These are phyloP conservation scores for Chymomyza caudatula DNA, from an alignment of 2,888 invertebrate genomes.

Conservation along the genomic window DNA sequence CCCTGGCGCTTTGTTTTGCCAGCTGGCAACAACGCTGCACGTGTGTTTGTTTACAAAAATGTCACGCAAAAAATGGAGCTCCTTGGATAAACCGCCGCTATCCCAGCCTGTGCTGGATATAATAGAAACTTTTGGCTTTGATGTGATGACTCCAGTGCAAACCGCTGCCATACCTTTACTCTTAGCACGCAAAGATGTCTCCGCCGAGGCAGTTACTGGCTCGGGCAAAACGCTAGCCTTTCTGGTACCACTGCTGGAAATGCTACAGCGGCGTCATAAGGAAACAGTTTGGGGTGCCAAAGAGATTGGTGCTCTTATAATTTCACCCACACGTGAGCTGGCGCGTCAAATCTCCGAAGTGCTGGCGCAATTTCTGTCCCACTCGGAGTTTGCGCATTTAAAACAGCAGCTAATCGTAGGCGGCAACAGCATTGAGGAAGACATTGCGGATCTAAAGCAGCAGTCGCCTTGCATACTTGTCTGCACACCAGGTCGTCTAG, in stretches of 20 bases:
- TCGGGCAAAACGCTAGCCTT: slow-evolving; percentile 99
- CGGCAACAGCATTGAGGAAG: slow-evolving; percentile 88
- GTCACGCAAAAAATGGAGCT: slow-evolving; percentile 78
- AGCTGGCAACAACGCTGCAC: slow-evolving; percentile 16
- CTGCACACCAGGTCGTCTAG: slow-evolving; percentile 95
- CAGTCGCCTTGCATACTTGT: slow-evolving; percentile 91
- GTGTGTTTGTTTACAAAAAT: slow-evolving; percentile 44
- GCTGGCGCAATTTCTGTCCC: slow-evolving; percentile 79
- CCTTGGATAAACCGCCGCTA: slow-evolving; percentile 76
- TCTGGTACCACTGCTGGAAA: slow-evolving; percentile 93
- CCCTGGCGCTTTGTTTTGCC: slow-evolving; percentile 40
- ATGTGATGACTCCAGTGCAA: slow-evolving; percentile 83
- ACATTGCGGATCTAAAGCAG: slow-evolving; percentile 83
- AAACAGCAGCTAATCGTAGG: slow-evolving; percentile 87
- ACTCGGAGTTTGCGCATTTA: slow-evolving; percentile 78
- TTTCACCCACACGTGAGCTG: slow-evolving; percentile 97
- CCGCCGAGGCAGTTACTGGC: slow-evolving; percentile 98
- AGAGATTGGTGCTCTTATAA: slow-evolving; percentile 91
- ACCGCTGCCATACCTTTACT: slow-evolving; percentile 93
- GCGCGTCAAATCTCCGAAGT: slow-evolving; percentile 92
- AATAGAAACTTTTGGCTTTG: slow-evolving; percentile 80
- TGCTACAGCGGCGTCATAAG: slow-evolving; percentile 83
- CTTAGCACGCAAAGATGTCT: slow-evolving; percentile 95
- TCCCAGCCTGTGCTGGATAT: slow-evolving; percentile 80
- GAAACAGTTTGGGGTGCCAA: slow-evolving; percentile 83